Conservation (phyloP, 2,888 invertebrate genomes). For the Matsumyia berberina region DNA sequence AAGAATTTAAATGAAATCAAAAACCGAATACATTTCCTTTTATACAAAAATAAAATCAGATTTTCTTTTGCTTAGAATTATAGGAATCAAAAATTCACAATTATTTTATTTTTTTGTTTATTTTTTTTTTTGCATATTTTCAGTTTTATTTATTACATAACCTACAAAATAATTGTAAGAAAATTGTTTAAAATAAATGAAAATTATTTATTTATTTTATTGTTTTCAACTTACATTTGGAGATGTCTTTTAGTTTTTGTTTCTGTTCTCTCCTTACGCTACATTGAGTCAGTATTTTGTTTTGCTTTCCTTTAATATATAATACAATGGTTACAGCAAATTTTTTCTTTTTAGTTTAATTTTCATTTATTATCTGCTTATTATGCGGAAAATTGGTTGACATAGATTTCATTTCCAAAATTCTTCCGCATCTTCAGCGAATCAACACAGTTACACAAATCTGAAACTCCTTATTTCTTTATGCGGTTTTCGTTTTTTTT, state of each 20-base stretch:
- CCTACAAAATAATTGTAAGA: conserved; percentile 55
- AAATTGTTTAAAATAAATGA: conserved; percentile 44
- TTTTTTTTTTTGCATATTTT: conserved; percentile 17
- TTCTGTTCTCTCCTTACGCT: conserved; percentile 57
- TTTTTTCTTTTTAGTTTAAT: conserved; percentile 45
- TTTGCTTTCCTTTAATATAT: conserved; percentile 49
- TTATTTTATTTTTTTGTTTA: conserved; percentile 47
- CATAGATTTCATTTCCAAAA: conserved; percentile 33
- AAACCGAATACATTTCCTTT: conserved; percentile 36
- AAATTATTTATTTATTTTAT: conserved; percentile 54
- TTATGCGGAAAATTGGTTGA: conserved; percentile 66
- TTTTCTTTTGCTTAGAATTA: conserved; percentile 63
- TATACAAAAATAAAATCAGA: conserved; percentile 74
- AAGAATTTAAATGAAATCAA: conserved; percentile 50
- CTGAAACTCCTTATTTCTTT: conserved; percentile 71
- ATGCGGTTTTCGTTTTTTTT: conserved; percentile 34
- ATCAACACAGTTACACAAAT: conserved; percentile 63
- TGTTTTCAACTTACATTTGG: conserved; percentile 70
- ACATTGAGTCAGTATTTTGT: conserved; percentile 64
- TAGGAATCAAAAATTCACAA: conserved; percentile 77
- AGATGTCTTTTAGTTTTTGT: conserved; percentile 39
- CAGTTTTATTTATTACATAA: conserved; percentile 48
- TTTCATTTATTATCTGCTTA: conserved; percentile 41
- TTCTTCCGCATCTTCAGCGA: conserved; percentile 20
- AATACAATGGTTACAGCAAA: conserved; percentile 72